Base-by-base conservation (phyloP, 2,797 vertebrate species). In the Schizopygopsis malacanthus region DNA sequence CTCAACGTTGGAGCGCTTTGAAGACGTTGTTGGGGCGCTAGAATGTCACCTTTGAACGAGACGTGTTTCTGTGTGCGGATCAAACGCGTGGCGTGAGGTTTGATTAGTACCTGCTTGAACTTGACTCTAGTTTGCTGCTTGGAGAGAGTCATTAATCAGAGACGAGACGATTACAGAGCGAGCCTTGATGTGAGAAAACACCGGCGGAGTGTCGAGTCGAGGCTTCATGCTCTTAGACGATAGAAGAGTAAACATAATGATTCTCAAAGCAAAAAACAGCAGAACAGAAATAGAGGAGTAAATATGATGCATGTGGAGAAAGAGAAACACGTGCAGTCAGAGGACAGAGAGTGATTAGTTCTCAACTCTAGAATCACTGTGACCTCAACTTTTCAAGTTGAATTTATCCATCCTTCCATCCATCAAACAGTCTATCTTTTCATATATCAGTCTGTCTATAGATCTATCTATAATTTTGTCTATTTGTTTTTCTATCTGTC, bases 81-180 rank as follows among this genome's bases (percentile, higher is more conserved):
- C 39, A 45, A 45, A 28, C n/a, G 13, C 0, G 22, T 9, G 72
- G 39, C 39, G 13, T 28, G 56, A 79, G 77, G 77, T 79, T 63
- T 63, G 77, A 79, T 79, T 39, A 25, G 39, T 5, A 79, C 39
- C 39, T 59, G 33, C 28, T n/a, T 7, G 20, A 41, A 41, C 76
- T 78, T 78, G 50, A 39, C 25, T 33, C 9, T 13, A 22, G 52
- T 37, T 52, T 54, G 47, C 28, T 18, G 73, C n/a, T 76, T 56
- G 7, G 54, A 59, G 45, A 52, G 52, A 79, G 20, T 79, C 56
- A 43, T 56, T 79, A 79, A 79, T 79, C 76, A 63, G 54, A 63
- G 37, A 63, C 11, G 18, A 61, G 76, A 76, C 25, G 25, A 54
- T 54, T 52, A 77, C 50, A 54, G 28, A 77, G 73, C 73, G 22